A percentile compares a stretch with the other conserved stretches of the same genome.
phyloP scores from a whole-genome alignment of 2,888 invertebrate species.

The Mesochorus sp. region DNA sequence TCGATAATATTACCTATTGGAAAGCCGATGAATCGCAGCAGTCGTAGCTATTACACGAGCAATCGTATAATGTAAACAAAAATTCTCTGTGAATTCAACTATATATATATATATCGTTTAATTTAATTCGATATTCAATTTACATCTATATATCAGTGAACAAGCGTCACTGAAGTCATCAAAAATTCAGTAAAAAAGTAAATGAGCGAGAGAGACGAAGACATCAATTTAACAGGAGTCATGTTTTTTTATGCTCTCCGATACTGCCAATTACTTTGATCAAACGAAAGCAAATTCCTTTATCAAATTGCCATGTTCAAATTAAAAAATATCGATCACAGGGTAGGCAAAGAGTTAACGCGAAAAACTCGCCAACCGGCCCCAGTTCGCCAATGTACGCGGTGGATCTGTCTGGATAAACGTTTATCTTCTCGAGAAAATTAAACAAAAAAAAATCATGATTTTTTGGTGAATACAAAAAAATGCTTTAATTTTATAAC shows the following conservation, averaged over 20 bases:
- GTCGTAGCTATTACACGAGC: no score
- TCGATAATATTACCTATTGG: background rate
- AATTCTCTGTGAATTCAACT: background rate
- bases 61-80: no score
- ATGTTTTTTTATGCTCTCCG: background rate
- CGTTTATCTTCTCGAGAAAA: no score
- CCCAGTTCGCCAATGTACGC: no score
- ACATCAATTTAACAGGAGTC: background rate
- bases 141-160: background rate
- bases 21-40: no score
- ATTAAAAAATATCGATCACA: background rate
- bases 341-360: background rate
- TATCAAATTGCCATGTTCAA: background rate
- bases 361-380: no score
- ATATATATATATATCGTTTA: constrained; percentile 4
- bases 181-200: background rate
- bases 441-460: no score
- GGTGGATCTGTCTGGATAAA: no score
- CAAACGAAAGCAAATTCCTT: background rate
- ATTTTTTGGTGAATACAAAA: no score
- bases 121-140: constrained; percentile 21
- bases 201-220: background rate
- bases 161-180: background rate
- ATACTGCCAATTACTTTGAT: constrained; percentile 27
- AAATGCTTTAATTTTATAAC: no score